phyloP scores from a whole-genome alignment of 2,888 invertebrate species.

The Tineola bisselliella region DNA sequence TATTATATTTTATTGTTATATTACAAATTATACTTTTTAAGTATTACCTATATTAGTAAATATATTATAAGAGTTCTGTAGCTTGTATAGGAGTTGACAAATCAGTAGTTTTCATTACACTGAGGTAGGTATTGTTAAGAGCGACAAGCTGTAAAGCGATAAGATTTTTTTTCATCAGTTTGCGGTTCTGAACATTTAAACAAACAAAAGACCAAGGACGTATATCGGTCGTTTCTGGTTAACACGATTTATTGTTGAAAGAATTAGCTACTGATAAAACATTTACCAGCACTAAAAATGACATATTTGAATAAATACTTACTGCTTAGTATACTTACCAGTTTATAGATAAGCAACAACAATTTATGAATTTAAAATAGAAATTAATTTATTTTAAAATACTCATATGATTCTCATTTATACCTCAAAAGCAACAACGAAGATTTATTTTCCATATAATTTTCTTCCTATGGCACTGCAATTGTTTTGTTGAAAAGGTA shows the following conservation, averaged over 20 bases:
- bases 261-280: neutral
- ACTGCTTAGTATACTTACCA: too few species aligned
- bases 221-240: neutral
- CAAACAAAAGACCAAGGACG: constrained; percentile 1
- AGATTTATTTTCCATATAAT: neutral
- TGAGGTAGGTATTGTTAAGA: neutral
- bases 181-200: neutral
- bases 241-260: too few species aligned
- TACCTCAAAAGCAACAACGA: neutral
- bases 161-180: neutral
- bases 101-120: neutral
- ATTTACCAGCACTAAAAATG: neutral
- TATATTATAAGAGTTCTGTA: too few species aligned
- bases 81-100: too few species aligned
- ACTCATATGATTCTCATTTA: too few species aligned
- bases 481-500: neutral
- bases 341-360: too few species aligned
- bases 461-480: neutral
- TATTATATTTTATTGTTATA: too few species aligned
- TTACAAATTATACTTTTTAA: too few species aligned
- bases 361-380: too few species aligned
- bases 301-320: neutral
- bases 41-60: too few species aligned
- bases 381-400: too few species aligned
- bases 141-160: neutral